phyloP scores from a whole-genome alignment of 2,797 vertebrate species.

The Delichon dasypus region DNA sequence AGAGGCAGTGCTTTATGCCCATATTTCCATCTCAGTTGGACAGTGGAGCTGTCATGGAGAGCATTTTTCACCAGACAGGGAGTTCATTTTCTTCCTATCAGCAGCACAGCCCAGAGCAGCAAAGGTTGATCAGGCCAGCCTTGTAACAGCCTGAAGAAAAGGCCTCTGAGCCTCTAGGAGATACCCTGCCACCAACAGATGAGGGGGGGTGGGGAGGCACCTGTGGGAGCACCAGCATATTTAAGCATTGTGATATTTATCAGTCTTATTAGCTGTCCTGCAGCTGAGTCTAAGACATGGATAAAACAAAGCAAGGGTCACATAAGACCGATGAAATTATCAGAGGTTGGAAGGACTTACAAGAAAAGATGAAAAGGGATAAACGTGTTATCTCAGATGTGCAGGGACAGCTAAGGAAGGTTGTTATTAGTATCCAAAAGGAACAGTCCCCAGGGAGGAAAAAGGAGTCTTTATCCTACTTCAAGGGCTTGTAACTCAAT shows the following conservation, averaged over 20 bases:
- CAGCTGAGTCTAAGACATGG: neutral
- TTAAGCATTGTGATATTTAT: neutral
- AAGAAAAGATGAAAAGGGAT: neutral
- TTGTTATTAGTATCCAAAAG: neutral
- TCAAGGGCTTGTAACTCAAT: neutral
- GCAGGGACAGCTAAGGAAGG: neutral
- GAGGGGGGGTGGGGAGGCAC: neutral
- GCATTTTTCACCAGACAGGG: neutral
- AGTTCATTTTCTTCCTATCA: neutral
- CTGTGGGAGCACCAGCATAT: neutral
- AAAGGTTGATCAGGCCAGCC: neutral
- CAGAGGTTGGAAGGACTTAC: neutral
- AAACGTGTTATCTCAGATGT: neutral
- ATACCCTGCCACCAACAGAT: neutral
- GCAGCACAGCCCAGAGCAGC: neutral
- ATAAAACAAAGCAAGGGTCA: neutral
- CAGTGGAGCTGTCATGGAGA: neutral
- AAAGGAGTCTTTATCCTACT: neutral
- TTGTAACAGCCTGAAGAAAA: neutral
- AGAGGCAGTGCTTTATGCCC: neutral
- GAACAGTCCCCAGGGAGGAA: neutral
- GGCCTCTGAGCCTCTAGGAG: neutral
- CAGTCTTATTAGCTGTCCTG: neutral
- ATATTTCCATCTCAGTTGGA: neutral
- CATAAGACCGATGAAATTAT: neutral